Conservation (phyloP, 2,113 vertebrate genomes). For the Loxodonta africana region DNA sequence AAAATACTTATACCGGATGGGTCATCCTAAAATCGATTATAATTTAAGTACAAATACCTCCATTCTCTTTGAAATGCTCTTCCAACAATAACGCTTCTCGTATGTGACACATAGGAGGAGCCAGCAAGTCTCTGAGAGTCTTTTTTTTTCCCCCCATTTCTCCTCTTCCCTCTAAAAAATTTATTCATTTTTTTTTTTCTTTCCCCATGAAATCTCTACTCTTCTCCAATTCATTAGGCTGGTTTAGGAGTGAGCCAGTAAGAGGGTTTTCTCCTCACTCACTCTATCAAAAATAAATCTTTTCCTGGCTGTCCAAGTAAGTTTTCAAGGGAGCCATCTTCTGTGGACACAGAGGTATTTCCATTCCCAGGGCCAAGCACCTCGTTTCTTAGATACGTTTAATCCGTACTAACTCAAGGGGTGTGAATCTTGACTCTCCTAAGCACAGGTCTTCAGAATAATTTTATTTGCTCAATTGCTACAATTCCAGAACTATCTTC, state of each 20-base stretch:
- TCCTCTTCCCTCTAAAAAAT: background rate
- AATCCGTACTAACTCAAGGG: conserved; percentile 18
- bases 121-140: background rate
- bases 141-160: background rate
- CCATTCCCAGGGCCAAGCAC: background rate
- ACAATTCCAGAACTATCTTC: conserved; percentile 38
- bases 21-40: conserved; percentile 17
- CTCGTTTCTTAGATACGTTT: background rate
- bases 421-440: conserved; percentile 18
- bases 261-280: background rate
- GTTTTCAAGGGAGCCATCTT: background rate
- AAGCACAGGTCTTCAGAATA: conserved; percentile 21
- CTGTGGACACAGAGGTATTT: background rate
- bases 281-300: background rate
- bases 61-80: conserved; percentile 5
- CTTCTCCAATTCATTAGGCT: background rate
- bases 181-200: background rate
- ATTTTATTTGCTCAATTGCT: conserved; percentile 33
- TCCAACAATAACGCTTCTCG: background rate
- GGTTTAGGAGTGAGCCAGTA: background rate
- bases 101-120: background rate
- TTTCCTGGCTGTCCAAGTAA: rapidly evolving
- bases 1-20: conserved; percentile 7
- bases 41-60: conserved; percentile 24
- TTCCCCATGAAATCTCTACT: background rate